Base-by-base conservation (phyloP, 2,113 vertebrate species). In the Nematolebias whitei region DNA sequence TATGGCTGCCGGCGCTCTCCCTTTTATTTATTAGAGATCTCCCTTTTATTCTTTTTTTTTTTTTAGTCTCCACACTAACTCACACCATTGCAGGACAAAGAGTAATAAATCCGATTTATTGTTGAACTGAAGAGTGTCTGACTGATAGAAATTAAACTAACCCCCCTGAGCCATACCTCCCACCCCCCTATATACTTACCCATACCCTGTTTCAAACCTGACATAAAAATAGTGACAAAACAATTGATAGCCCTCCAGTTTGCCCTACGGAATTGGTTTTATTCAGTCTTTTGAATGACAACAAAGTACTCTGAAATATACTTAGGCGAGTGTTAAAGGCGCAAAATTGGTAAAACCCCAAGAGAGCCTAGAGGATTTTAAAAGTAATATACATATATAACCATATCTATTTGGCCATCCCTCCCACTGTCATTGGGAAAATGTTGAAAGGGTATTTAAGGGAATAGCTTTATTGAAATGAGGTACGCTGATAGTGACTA, bases 101-200 rank as follows among this genome's bases (percentile, higher is more conserved):
- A 76, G 84, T 87, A 88, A 86, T 91, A 90, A 91, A 92, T 90
- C 83, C 82, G 83, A 87, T 93, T 91, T 90, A 91, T 90, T 79
- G 84, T 82, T 35, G 47, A 80, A 79, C 72, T 70, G 75, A 88
- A 89, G 70, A 41, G 41, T 56, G 79, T 83, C 78, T 80, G 83
- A 89, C 87, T 81, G 47, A 39, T 44, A n/a, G 64, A 83, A 80
- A 79, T 80, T 60, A 45, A 87, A 86, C 71, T 38, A 70, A 63
- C 50, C 45, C 55, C 55, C 61, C 35, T 2, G 8, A 74, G 69
- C 22, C 54, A 29, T 43, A 24, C 52, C 43, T 4, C 44, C 50
- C 12, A 15, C 15, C 15, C 12, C 61, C 22, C 19, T 51, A 53
- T 18, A 26, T 19, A 18, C 39, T 56, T 57, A 51, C 74, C 63